Conservation (phyloP, 2,797 vertebrate genomes). For the Ibycter americanus region DNA sequence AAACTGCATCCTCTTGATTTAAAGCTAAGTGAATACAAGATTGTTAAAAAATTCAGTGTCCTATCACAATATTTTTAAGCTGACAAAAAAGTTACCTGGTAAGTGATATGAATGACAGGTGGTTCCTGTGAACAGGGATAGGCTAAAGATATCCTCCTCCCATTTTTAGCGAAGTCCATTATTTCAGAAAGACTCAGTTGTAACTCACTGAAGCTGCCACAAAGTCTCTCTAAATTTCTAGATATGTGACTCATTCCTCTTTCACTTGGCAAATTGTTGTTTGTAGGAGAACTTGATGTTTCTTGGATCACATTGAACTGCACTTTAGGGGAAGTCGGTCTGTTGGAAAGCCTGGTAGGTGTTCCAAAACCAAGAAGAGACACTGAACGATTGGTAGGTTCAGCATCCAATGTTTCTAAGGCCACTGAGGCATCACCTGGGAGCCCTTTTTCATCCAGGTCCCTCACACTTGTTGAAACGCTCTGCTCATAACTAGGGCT, state of each 20-base stretch:
- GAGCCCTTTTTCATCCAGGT: conserved; percentile 78
- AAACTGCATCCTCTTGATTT: neutral
- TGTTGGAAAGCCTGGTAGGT: conserved; percentile 76
- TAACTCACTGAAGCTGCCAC: conserved; percentile 82
- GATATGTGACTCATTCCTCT: conserved; percentile 80
- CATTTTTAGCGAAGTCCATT: conserved; percentile 82
- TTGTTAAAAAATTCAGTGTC: neutral
- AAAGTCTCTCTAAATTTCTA: conserved; percentile 86
- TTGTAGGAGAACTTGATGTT: conserved; percentile 60
- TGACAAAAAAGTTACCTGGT: conserved; percentile 81
- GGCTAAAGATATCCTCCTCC: conserved; percentile 77
- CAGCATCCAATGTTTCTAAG: conserved; percentile 81
- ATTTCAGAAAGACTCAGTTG: conserved; percentile 87
- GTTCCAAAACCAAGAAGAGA: conserved; percentile 75
- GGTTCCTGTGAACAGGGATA: conserved; percentile 84
- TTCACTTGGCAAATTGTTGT: conserved; percentile 60
- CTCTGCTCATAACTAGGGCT: conserved; percentile 78
- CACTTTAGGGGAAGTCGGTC: conserved; percentile 77
- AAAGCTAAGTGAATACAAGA: neutral
- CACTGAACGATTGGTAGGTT: conserved; percentile 80
- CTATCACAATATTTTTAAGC: neutral
- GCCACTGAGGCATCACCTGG: conserved; percentile 76
- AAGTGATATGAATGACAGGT: conserved; percentile 84
- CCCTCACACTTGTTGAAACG: conserved; percentile 77
- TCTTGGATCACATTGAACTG: conserved; percentile 62